Conservation (phyloP, 1,140 invertebrate species). For the Melitaea cinxia region DNA sequence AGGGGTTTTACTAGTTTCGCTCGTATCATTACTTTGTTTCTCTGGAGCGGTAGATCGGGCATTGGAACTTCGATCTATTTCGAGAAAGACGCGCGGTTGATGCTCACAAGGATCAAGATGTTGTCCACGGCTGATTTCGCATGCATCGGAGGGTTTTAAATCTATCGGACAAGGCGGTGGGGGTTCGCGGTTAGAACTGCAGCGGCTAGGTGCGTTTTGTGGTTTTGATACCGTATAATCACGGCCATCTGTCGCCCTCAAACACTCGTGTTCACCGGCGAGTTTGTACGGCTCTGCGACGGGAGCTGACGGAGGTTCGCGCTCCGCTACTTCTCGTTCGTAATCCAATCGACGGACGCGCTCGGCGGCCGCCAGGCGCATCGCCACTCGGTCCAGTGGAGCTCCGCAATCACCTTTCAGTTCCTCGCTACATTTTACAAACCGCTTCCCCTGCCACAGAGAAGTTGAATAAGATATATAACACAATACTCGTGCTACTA, state of each 20-base stretch:
- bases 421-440: neutral
- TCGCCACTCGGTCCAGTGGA: slow-evolving; percentile 34
- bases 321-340: slow-evolving; percentile 25
- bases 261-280: slow-evolving; percentile 31
- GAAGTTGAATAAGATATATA: too few relatives aligned
- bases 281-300: slow-evolving; percentile 16
- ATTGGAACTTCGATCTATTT: slow-evolving; percentile 41
- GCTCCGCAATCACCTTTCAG: slow-evolving; percentile 16
- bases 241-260: slow-evolving; percentile 41
- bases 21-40: neutral
- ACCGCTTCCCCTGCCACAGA: neutral
- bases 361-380: slow-evolving; percentile 28
- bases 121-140: slow-evolving; percentile 25
- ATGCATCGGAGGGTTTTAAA: slow-evolving; percentile 32
- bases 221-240: slow-evolving; percentile 34
- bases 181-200: slow-evolving; percentile 10
- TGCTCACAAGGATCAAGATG: slow-evolving; percentile 50
- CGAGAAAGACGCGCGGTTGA: slow-evolving; percentile 40
- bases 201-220: neutral
- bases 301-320: neutral
- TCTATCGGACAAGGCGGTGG: slow-evolving; percentile 27
- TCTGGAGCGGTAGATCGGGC: neutral
- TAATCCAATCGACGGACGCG: slow-evolving; percentile 34
- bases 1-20: neutral
- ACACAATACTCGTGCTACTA: too few relatives aligned